These are phyloP conservation scores for Bombus sibiricus DNA, from an alignment of 1,140 invertebrate species.

Conservation along the genomic window DNA sequence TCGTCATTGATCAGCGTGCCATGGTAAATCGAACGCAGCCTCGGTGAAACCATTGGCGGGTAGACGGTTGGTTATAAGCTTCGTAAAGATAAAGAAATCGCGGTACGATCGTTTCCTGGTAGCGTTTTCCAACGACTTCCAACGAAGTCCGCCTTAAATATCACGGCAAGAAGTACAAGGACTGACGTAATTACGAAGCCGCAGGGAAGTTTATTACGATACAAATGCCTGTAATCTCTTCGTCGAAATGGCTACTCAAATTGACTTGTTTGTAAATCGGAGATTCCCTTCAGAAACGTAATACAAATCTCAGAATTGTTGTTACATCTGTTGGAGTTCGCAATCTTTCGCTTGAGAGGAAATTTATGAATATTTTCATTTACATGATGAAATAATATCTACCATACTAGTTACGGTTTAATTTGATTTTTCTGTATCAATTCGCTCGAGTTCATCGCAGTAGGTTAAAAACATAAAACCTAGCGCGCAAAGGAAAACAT, in stretches of 20 bases:
- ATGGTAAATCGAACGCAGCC: conserved; percentile 18
- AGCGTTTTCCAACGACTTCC: not conserved
- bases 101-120: not conserved
- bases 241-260: not conserved
- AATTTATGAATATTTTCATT: no score
- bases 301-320: no score
- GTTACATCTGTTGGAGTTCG: no score
- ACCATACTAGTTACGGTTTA: no score
- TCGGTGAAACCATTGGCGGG: not conserved
- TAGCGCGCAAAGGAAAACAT: no score
- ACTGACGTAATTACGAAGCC: not conserved
- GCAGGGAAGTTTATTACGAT: not conserved
- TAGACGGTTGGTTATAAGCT: not conserved
- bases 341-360: no score
- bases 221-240: not conserved
- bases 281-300: not conserved
- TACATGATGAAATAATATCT: no score
- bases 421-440: no score
- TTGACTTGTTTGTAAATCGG: not conserved
- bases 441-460: no score
- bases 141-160: not conserved
- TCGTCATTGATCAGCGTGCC: conserved; percentile 6
- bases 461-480: no score
- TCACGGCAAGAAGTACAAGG: not conserved
- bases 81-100: conserved; percentile 29